These are phyloP conservation scores for Anguilla marmorata DNA, from an alignment of 2,797 vertebrate genomes.

Conservation along the genomic window DNA sequence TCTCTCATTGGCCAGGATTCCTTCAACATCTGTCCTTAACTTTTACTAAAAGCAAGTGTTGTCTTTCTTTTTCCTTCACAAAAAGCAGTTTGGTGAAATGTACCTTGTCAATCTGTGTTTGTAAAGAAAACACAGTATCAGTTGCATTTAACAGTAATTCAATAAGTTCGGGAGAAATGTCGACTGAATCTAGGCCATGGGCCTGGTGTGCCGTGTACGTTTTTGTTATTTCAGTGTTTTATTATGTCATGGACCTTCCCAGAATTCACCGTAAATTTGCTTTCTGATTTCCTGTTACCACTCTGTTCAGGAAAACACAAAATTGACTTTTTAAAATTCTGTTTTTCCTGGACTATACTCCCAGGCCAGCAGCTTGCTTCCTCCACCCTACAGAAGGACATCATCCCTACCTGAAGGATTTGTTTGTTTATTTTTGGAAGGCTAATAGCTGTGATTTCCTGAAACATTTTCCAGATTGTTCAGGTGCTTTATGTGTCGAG, in stretches of 20 bases:
- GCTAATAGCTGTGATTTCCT: neutral
- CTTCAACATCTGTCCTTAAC: neutral
- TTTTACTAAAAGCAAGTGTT: neutral
- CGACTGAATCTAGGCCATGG: constrained; percentile 16
- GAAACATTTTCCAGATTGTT: constrained; percentile 30
- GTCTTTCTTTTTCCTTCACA: neutral
- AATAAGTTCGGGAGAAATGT: constrained; percentile 1
- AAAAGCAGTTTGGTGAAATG: neutral
- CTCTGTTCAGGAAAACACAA: constrained; percentile 30
- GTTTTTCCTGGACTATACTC: neutral
- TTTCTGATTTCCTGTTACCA: constrained; percentile 34
- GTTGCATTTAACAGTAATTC: neutral
- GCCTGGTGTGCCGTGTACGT: constrained; percentile 30
- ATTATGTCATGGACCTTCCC: constrained; percentile 15
- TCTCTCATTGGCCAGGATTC: neutral
- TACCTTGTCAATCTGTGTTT: neutral
- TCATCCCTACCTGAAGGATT: neutral
- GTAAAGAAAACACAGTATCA: neutral
- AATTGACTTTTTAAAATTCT: constrained; percentile 7
- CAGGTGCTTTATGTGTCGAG: constrained; percentile 31
- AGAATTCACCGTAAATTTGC: constrained; percentile 39
- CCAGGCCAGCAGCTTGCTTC: neutral
- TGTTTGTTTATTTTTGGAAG: neutral
- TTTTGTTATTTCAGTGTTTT: constrained; percentile 37
- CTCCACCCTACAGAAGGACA: neutral